Conservation (phyloP, 2,888 invertebrate genomes). For the Dysmachus trigonus region DNA sequence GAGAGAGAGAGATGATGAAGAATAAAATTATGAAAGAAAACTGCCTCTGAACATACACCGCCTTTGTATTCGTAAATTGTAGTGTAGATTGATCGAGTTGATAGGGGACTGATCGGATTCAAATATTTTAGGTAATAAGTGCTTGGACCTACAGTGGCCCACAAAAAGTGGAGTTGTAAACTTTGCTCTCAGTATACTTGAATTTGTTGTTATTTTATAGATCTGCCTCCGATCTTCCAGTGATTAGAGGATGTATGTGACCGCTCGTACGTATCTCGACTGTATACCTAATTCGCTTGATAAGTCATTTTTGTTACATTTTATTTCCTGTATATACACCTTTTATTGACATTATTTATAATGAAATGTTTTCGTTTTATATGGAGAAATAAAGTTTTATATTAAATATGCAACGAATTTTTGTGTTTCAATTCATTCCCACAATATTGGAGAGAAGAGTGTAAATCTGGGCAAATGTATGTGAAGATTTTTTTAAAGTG, state of each 20-base stretch:
- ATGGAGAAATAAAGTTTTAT: constrained; percentile 19
- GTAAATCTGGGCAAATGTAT: no score
- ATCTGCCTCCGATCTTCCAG: not conserved
- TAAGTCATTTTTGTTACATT: constrained; percentile 19
- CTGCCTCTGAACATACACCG: not conserved
- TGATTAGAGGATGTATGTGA: not conserved
- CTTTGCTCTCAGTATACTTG: constrained; percentile 16
- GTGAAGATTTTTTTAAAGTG: no score
- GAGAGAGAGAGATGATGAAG: not conserved
- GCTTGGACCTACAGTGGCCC: not conserved
- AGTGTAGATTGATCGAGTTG: not conserved
- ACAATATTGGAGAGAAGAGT: no score
- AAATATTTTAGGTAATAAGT: not conserved
- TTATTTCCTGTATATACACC: constrained; percentile 2
- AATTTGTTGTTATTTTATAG: constrained; percentile 20
- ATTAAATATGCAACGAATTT: not conserved
- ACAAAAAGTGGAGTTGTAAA: not conserved
- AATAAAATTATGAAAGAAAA: not conserved
- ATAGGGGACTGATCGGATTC: not conserved
- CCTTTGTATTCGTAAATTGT: not conserved
- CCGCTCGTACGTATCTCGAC: not conserved
- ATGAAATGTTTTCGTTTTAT: constrained; percentile 25
- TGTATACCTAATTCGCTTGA: not conserved
- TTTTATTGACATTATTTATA: constrained; percentile 23
- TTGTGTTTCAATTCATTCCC: not conserved